Evolutionary conservation across 1,140 invertebrate genomes (phyloP).

Genomic region (Drosophila willistoni): DNA sequence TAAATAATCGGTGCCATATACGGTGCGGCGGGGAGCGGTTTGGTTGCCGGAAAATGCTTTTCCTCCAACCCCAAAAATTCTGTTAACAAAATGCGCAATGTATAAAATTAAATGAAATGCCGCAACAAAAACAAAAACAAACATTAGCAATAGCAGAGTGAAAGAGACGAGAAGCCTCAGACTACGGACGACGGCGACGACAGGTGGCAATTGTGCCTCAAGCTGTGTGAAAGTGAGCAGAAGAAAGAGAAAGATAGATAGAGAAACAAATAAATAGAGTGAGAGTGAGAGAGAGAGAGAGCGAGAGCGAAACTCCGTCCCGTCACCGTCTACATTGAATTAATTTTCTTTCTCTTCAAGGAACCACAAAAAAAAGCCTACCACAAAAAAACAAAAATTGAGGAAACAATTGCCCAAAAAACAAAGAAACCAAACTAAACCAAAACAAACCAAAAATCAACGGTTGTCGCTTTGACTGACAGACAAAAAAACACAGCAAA

Average conservation of each 20-base stretch:
- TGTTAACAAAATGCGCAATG: slow-evolving; percentile 74
- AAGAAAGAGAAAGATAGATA: background rate
- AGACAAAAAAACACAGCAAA: slow-evolving; percentile 33
- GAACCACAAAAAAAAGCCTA: slow-evolving; percentile 1
- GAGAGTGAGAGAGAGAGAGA: slow-evolving; percentile 6
- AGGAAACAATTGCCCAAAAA: slow-evolving; percentile 35
- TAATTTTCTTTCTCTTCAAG: slow-evolving; percentile 36
- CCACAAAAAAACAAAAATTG: slow-evolving; percentile 11
- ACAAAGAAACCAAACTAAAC: slow-evolving; percentile 27
- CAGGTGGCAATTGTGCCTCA: slow-evolving; percentile 54
- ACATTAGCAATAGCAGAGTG: background rate
- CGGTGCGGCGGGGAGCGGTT: background rate
- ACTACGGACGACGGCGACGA: slow-evolving; percentile 53
- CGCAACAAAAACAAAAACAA: slow-evolving; percentile 24
- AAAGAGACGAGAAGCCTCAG: slow-evolving; percentile 26
- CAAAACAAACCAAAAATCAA: slow-evolving; percentile 46
- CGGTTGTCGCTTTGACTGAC: slow-evolving; percentile 42
- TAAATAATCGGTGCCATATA: background rate
- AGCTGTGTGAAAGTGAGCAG: slow-evolving; percentile 15
- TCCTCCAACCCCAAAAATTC: slow-evolving; percentile 40
- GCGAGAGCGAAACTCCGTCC: slow-evolving; percentile 15
- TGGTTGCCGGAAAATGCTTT: slow-evolving; percentile 59
- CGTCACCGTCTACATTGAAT: slow-evolving; percentile 58
- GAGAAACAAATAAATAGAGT: background rate
- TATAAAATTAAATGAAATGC: slow-evolving; percentile 65